Evolutionary conservation across 2,888 invertebrate species (phyloP).

Genomic region (Pristionchus entomophagus): DNA sequence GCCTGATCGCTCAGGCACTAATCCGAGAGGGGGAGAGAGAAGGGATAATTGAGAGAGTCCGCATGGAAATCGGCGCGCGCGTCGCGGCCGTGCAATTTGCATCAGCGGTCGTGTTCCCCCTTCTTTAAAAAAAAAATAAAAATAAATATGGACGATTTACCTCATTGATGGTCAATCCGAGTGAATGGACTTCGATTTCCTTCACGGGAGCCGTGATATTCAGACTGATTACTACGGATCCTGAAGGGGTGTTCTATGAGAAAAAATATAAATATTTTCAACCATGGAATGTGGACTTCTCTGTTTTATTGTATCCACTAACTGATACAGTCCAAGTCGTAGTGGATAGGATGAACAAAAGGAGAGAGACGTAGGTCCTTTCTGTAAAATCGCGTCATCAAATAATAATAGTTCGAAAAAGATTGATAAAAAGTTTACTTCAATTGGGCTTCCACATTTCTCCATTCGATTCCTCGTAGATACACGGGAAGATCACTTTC

Average conservation of each 20-base stretch:
- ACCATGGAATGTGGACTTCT: background rate
- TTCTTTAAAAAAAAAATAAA: too few species aligned
- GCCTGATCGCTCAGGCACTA: too few species aligned
- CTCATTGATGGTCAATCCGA: background rate
- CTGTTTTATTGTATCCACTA: background rate
- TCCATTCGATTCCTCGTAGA: background rate
- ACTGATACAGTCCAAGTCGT: background rate
- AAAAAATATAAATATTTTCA: background rate
- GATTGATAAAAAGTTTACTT: background rate
- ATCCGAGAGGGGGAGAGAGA: too few species aligned
- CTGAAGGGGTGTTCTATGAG: background rate
- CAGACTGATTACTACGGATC: background rate
- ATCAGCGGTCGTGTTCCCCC: too few species aligned
- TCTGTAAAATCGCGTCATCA: background rate
- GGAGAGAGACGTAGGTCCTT: background rate
- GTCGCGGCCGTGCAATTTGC: too few species aligned
- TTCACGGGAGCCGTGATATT: background rate
- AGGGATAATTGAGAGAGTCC: too few species aligned
- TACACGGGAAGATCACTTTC: background rate
- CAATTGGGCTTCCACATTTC: background rate
- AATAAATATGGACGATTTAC: too few species aligned
- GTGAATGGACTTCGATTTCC: background rate
- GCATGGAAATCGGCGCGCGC: too few species aligned
- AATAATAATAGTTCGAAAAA: background rate
- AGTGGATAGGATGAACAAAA: background rate